Conservation (phyloP, 2,113 vertebrate species). For the Dicaeum eximium region DNA sequence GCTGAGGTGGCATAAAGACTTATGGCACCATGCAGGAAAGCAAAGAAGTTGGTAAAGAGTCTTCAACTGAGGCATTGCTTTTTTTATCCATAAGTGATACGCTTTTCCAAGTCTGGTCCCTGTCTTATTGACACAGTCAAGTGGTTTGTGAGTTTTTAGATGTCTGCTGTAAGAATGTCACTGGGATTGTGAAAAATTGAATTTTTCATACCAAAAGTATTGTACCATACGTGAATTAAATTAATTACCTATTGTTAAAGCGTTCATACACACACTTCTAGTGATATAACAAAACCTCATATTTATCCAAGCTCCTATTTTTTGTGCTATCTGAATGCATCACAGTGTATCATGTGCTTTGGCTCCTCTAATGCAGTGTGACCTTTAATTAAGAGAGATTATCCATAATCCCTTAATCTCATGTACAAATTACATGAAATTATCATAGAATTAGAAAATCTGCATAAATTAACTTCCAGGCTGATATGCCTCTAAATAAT, state of each 20-base stretch:
- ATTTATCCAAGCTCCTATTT: background rate
- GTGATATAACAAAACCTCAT: background rate
- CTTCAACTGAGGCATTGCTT: background rate
- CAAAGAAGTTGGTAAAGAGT: background rate
- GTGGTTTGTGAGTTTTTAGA: background rate
- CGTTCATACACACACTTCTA: fast-evolving
- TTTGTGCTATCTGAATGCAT: background rate
- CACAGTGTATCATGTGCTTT: background rate
- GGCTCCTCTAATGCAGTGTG: background rate
- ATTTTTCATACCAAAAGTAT: background rate
- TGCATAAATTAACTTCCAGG: background rate
- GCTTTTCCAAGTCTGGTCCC: background rate
- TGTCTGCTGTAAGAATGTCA: background rate
- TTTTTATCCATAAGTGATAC: fast-evolving
- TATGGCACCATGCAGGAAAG: background rate
- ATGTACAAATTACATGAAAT: background rate
- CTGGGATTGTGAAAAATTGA: background rate
- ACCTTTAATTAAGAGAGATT: background rate
- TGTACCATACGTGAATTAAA: background rate
- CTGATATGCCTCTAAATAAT: background rate
- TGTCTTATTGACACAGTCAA: fast-evolving
- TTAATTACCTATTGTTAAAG: fast-evolving
- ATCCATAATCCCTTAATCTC: background rate
- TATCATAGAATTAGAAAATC: background rate
- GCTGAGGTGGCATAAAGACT: background rate